Conservation (phyloP, 2,797 vertebrate species). For the Sciaenops ocellatus region DNA sequence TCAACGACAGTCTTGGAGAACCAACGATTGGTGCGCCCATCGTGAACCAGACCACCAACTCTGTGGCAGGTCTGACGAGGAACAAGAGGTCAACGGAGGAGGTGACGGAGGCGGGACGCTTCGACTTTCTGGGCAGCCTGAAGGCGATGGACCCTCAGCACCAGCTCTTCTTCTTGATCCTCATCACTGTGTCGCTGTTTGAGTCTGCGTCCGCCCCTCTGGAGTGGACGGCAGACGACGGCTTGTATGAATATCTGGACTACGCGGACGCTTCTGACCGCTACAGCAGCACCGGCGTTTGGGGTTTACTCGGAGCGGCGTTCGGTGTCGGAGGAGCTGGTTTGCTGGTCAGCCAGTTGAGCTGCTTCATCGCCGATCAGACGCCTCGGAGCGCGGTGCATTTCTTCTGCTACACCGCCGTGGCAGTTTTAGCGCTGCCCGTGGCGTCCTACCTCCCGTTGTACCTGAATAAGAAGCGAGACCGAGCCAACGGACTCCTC, state of each 20-base stretch:
- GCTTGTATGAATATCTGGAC: slow-evolving; percentile 92
- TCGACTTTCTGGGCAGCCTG: slow-evolving; percentile 75
- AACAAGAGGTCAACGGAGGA: slow-evolving; percentile 40
- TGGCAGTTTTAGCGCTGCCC: slow-evolving; percentile 72
- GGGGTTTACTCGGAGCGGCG: slow-evolving; percentile 84
- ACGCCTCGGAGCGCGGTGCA: slow-evolving; percentile 73
- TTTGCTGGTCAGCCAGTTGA: slow-evolving; percentile 83
- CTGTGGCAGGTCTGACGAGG: slow-evolving; percentile 23
- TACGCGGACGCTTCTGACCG: slow-evolving; percentile 89
- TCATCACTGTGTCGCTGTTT: slow-evolving; percentile 85
- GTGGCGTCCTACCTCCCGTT: slow-evolving; percentile 84
- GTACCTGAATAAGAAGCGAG: slow-evolving; percentile 76
- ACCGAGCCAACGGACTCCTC: slow-evolving; percentile 64
- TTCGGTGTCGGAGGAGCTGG: slow-evolving; percentile 81
- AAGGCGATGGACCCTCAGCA: slow-evolving; percentile 79
- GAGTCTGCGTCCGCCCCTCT: slow-evolving; percentile 83
- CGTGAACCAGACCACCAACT: background rate
- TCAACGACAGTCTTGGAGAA: background rate
- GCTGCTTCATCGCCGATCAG: slow-evolving; percentile 71
- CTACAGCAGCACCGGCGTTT: slow-evolving; percentile 79
- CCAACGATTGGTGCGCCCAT: background rate
- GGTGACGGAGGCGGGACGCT: background rate
- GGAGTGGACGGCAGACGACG: slow-evolving; percentile 88
- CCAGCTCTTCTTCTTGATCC: slow-evolving; percentile 86
- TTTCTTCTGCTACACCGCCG: slow-evolving; percentile 85